Conservation (phyloP, 92 coral and sea anemone genomes). For the Porites evermanni region DNA sequence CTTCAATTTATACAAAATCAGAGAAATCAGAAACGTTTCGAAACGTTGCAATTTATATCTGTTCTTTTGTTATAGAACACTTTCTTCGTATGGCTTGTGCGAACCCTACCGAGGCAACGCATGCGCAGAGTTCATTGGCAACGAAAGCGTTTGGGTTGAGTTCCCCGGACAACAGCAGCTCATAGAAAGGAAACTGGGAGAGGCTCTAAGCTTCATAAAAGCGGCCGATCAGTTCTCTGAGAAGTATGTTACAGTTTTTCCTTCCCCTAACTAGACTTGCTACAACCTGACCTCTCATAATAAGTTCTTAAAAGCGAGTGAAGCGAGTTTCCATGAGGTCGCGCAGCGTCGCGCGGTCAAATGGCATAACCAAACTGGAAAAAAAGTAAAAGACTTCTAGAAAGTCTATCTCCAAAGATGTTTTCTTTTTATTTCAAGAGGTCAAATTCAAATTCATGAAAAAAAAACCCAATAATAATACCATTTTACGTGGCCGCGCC, state of each 20-base stretch:
- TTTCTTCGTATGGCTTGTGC: conserved; percentile 39
- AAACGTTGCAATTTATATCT: not conserved
- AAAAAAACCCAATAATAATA: too few species aligned
- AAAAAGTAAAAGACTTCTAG: too few species aligned
- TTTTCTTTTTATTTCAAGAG: too few species aligned
- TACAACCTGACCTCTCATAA: not conserved
- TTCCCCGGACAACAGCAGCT: conserved; percentile 44
- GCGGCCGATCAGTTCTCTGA: conserved; percentile 37
- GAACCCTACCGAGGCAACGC: conserved; percentile 76
- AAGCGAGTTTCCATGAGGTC: too few species aligned
- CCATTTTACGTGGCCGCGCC: too few species aligned
- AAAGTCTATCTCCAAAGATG: too few species aligned
- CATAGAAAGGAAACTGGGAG: conserved; percentile 55
- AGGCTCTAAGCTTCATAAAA: conserved; percentile 41
- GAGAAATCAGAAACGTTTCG: not conserved
- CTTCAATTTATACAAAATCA: too few species aligned
- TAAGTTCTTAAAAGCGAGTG: too few species aligned
- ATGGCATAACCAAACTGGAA: too few species aligned
- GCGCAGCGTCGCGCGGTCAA: too few species aligned
- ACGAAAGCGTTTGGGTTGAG: conserved; percentile 66
- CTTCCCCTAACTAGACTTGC: not conserved
- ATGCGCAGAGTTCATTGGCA: conserved; percentile 73
- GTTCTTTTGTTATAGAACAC: conserved; percentile 2
- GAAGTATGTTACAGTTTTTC: conserved; percentile 1
- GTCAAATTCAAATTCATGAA: too few species aligned